Evolutionary conservation across 2,113 vertebrate genomes (phyloP), one percentile per base, ranked within the genome.

Genomic region (Sylvia atricapilla): DNA sequence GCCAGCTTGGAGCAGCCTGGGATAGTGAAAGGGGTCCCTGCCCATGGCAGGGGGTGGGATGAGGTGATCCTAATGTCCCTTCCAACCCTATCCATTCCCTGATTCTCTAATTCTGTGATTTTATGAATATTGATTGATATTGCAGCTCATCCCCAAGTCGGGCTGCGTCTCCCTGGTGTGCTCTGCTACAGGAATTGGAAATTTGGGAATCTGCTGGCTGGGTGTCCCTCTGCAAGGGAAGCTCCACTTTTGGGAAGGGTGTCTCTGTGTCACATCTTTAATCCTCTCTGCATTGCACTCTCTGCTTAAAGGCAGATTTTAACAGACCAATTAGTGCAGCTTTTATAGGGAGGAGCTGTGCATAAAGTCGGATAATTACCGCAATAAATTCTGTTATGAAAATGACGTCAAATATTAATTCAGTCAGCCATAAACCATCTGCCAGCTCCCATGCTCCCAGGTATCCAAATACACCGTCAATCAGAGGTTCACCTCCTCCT

Each of bases 351-450:
- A 96, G 46, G 77, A 89, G 73, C 28, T 35, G 27, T 79, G 62
- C 81, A 63, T 89, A 86, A 92, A 92, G n/a, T 53, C 23, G 4
- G 43, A 73, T 94, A 93, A 94, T 91, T 80, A 23, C 77, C 4
- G 4, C 77, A 62, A 63, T 97, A 91, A 95, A 94, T 91, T 93
- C 53, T 66, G 69, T 62, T 94, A 74, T 50, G 93, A 75, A 95
- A 90, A n/a, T 81, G 53, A 70, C 23, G 7, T 78, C 84, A 92
- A 87, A 30, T 12, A 41, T 84, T 69, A 60, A 82, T 85, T 89
- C 50, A 43, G 88, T 39, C 82, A 16, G 52, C 52, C 44, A 10
- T 84, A 84, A 92, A 81, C 52, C 79, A 84, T 88, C 94, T 95
- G 84, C 84, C 67, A 84, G 63, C 75, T 78, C 37, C 50, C 4